Base-by-base conservation (phyloP, 2,797 vertebrate species). In the Manis pentadactyla region DNA sequence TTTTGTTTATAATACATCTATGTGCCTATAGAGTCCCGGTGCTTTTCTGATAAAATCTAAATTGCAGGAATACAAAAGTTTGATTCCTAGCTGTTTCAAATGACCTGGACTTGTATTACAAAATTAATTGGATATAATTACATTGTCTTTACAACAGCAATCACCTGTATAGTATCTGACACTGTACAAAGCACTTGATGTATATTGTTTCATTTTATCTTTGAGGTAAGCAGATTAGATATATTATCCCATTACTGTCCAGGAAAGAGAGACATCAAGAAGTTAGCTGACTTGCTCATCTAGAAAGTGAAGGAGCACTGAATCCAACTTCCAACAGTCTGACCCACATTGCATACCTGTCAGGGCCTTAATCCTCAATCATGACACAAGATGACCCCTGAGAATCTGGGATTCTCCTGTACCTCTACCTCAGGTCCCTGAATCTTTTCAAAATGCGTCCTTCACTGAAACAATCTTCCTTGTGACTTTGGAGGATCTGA, bases 71-170 rank as follows among this genome's bases (percentile, higher is more conserved):
- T 77, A 81, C 13, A 39, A 55, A 82, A 59, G n/a, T 57, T 92
- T 63, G 88, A 63, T 61, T 91, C 23, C 39, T 49, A 34, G 31
- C 21, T 89, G 39, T 83, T 90, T 78, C 49, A 51, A 82, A 78
- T 92, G 68, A 68, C n/a, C 87, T 90, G 59, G n/a, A 53, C 29
- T 71, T 73, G 27, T 31, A 51, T 42, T 71, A 82, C 21, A 73
- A 87, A 93, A 87, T 71, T 93, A 82, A 78, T 2, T 57, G n/a
- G 34, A 71, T 49, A 69, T 29, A 34, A 51, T 95, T 59, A 79
- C 31, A 39, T 14, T 55, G 0, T 42, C 61, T 85, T 66, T 9
- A 37, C 14, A 25, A 71, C 19, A 69, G 64, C 34, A 37, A 59
- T 79, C 51, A 49, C 14, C 17, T 77, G 59, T 71, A n/a, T 25